Conservation (phyloP, 2,888 invertebrate genomes). For the Nomada ferruginata region DNA sequence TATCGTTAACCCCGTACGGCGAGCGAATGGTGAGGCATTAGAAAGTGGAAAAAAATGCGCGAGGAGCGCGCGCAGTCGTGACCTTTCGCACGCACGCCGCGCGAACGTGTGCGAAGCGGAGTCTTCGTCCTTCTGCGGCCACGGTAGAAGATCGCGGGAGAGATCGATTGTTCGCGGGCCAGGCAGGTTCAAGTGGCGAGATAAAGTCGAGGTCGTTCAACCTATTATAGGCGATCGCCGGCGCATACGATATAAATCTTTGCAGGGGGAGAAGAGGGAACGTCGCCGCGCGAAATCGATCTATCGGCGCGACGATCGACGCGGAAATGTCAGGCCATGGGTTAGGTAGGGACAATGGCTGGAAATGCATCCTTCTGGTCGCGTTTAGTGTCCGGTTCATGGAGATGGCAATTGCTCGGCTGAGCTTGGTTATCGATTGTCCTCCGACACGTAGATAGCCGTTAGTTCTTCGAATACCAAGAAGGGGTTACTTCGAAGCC, state of each 20-base stretch:
- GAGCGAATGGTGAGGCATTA: slow-evolving; percentile 63
- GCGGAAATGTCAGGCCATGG: slow-evolving; percentile 63
- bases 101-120: slow-evolving; percentile 63
- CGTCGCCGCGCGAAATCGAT: slow-evolving; percentile 48
- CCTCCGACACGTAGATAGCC: not conserved
- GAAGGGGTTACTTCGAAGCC: too few species aligned
- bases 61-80: slow-evolving; percentile 65
- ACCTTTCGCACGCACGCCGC: slow-evolving; percentile 74
- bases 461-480: too few species aligned
- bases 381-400: slow-evolving; percentile 13
- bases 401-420: not conserved
- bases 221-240: slow-evolving; percentile 69
- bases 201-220: slow-evolving; percentile 74
- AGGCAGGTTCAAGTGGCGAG: slow-evolving; percentile 67
- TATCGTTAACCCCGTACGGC: slow-evolving; percentile 69
- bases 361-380: slow-evolving; percentile 62
- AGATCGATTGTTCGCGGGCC: slow-evolving; percentile 72
- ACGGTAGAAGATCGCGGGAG: slow-evolving; percentile 54
- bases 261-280: slow-evolving; percentile 31
- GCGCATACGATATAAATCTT: slow-evolving; percentile 71
- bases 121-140: slow-evolving; percentile 65
- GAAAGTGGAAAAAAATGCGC: slow-evolving; percentile 68
- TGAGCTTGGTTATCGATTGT: not conserved
- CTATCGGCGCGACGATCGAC: slow-evolving; percentile 56
- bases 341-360: slow-evolving; percentile 63